Conservation (phyloP, 1,140 invertebrate genomes). For the Trachymyrmex septentrionalis region DNA sequence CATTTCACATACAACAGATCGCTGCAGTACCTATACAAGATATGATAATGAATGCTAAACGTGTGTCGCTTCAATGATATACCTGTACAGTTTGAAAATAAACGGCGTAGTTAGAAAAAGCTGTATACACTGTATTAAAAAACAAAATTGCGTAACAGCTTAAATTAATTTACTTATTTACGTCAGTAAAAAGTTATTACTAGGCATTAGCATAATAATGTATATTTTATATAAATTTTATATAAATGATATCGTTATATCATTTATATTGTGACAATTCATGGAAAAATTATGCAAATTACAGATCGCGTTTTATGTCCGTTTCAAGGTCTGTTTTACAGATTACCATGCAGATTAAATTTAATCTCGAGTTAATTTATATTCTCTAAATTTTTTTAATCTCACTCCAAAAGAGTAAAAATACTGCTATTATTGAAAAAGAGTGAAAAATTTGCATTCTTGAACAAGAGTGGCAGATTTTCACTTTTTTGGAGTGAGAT, state of each 20-base stretch:
- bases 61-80: neutral
- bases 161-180: neutral
- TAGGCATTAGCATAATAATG: neutral
- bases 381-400: too few relatives aligned
- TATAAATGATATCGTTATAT: neutral
- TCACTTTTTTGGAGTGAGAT: too few relatives aligned
- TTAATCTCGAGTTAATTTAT: too few relatives aligned
- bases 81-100: constrained; percentile 3
- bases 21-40: neutral
- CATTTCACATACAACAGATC: neutral
- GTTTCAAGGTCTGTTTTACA: too few relatives aligned
- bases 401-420: too few relatives aligned
- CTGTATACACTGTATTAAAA: neutral
- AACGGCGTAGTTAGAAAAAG: neutral
- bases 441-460: too few relatives aligned
- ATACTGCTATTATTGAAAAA: too few relatives aligned
- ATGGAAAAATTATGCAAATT: neutral
- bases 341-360: too few relatives aligned
- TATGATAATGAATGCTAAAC: constrained; percentile 15
- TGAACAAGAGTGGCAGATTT: too few relatives aligned
- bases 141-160: neutral
- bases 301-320: constrained; percentile 9
- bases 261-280: neutral
- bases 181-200: neutral
- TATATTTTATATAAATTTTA: neutral